These are phyloP conservation scores for Drosophila grimshawi DNA, from an alignment of 1,140 invertebrate genomes.

Conservation along the genomic window DNA sequence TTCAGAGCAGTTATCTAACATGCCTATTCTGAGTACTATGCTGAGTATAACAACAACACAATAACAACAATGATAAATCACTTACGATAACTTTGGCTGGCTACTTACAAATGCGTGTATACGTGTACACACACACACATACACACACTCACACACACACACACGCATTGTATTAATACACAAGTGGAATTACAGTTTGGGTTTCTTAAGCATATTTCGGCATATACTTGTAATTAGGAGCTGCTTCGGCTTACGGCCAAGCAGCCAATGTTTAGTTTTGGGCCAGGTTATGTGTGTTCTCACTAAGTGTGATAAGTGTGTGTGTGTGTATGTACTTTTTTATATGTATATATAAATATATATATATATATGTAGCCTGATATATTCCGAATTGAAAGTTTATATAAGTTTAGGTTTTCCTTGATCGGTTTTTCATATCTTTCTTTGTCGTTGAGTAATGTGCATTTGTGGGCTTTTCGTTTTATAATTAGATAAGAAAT, in stretches of 20 bases:
- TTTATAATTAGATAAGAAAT: conserved; percentile 38
- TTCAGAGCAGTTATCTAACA: not conserved
- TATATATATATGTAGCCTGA: no score
- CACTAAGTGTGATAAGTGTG: not conserved
- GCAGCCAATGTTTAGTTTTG: conserved; percentile 10
- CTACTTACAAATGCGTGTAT: conserved; percentile 25
- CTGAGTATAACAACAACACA: conserved; percentile 31
- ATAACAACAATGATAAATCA: conserved; percentile 69
- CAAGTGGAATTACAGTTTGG: conserved; percentile 72
- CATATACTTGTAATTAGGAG: conserved; percentile 67
- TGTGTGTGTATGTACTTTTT: not conserved
- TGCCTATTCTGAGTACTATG: conserved; percentile 1
- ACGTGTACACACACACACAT: not conserved
- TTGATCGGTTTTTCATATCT: conserved; percentile 39
- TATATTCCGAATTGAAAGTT: not conserved
- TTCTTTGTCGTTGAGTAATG: conserved; percentile 31
- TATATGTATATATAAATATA: no score
- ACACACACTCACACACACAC: no score
- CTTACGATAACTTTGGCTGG: conserved; percentile 62
- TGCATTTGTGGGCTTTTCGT: conserved; percentile 7
- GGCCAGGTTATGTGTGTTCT: conserved; percentile 1
- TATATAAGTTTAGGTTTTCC: conserved; percentile 1
- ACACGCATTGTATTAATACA: conserved; percentile 58
- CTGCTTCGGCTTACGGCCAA: conserved; percentile 29
- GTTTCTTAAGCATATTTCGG: conserved; percentile 54